Percentiles rank a stretch among this genome's conserved stretches.
These are phyloP conservation scores for Paramuricea clavata DNA, from an alignment of 92 coral and sea anemone species.

Conservation along the genomic window DNA sequence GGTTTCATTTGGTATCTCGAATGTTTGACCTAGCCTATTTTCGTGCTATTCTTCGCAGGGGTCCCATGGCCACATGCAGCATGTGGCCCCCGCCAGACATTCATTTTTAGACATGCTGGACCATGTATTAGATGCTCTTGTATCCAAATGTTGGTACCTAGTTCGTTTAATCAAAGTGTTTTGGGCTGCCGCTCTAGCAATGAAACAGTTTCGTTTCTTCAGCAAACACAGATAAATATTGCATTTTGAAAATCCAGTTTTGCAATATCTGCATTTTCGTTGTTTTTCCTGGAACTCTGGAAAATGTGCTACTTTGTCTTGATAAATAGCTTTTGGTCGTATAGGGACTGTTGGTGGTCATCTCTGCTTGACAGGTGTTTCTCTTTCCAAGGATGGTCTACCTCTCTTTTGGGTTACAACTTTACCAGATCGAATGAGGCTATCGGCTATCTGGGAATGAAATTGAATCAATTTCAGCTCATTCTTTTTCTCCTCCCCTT, in stretches of 20 bases:
- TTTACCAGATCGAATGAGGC: neutral
- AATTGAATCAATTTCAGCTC: slow-evolving; percentile 22
- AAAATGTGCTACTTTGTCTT: slow-evolving; percentile 52
- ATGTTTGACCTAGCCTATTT: slow-evolving; percentile 50
- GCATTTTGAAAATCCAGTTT: slow-evolving; percentile 36
- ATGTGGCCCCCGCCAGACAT: slow-evolving; percentile 48
- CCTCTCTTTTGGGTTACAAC: neutral
- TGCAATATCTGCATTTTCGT: slow-evolving; percentile 37
- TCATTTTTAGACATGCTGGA: neutral
- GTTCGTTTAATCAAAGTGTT: slow-evolving; percentile 17
- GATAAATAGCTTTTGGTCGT: slow-evolving; percentile 3
- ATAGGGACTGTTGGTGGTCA: slow-evolving; percentile 48
- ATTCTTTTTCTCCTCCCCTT: slow-evolving; percentile 20
- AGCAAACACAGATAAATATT: slow-evolving; percentile 43
- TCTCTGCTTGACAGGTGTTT: slow-evolving; percentile 22
- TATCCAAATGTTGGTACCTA: slow-evolving; percentile 8
- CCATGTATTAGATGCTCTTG: neutral
- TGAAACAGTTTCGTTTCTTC: neutral
- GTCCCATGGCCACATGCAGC: slow-evolving; percentile 49
- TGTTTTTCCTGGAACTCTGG: slow-evolving; percentile 46
- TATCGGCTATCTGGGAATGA: slow-evolving; percentile 35
- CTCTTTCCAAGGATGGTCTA: neutral
- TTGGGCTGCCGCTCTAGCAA: slow-evolving; percentile 8
- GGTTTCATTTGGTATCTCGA: slow-evolving; percentile 44
- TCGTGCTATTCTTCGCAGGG: slow-evolving; percentile 18